Conservation (phyloP, 1,140 invertebrate genomes). For the Drosophila malerkotliana region DNA sequence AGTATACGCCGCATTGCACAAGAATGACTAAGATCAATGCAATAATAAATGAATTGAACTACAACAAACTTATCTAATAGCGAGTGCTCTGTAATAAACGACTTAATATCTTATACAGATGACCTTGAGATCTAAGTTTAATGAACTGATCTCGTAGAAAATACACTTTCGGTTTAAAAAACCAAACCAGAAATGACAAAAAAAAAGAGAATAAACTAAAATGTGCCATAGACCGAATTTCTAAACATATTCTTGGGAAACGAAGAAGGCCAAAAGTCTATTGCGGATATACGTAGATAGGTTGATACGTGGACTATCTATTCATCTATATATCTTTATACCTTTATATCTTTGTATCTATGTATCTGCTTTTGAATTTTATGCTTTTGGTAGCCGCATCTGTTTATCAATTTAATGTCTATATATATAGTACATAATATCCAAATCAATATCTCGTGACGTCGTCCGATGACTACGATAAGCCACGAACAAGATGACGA, state of each 20-base stretch:
- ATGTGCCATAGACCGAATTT: constrained; percentile 33
- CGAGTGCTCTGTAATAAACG: not conserved
- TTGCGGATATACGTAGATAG: constrained; percentile 23
- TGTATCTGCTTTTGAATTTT: not conserved
- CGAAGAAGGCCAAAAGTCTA: constrained; percentile 34
- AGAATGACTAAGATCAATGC: not conserved
- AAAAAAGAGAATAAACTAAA: constrained; percentile 14
- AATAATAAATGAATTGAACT: not conserved
- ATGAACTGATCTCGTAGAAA: constrained; percentile 16
- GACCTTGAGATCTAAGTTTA: constrained; percentile 33
- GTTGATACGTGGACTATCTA: not conserved
- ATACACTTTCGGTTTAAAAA: constrained; percentile 14
- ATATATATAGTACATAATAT: not conserved
- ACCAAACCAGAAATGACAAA: constrained; percentile 10
- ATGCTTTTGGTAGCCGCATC: constrained; percentile 4
- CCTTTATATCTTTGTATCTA: not conserved
- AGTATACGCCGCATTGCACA: not conserved
- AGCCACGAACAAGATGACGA: constrained; percentile 33
- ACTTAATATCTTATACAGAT: not conserved
- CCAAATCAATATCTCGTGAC: constrained; percentile 40
- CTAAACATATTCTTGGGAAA: constrained; percentile 13
- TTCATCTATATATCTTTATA: not conserved
- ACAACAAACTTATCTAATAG: not conserved
- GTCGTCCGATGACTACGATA: constrained; percentile 50
- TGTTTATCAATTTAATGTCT: constrained; percentile 20